A percentile compares a stretch with the other conserved stretches of the same genome.
phyloP scores from a whole-genome alignment of 1,140 invertebrate genomes.

The Wiebesia pumilae region DNA sequence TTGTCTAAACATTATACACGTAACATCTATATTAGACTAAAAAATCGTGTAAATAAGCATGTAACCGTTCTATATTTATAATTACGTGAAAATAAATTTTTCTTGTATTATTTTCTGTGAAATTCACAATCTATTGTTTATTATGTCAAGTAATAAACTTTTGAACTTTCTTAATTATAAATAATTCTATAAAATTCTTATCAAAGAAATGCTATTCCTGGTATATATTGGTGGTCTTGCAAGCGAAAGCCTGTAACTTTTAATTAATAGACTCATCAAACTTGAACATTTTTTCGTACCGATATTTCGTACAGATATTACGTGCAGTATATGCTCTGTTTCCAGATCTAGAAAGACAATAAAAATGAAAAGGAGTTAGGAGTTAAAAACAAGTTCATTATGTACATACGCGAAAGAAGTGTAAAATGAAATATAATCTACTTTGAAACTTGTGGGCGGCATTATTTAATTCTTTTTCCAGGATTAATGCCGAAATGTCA shows the following conservation, averaged over 20 bases:
- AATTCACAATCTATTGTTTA: background rate
- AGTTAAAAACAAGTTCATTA: background rate
- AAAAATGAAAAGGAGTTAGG: background rate
- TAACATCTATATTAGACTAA: no score
- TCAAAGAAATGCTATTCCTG: slow-evolving; percentile 15
- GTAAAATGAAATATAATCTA: background rate
- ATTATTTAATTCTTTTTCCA: no score
- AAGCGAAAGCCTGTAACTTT: slow-evolving; percentile 28
- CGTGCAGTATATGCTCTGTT: background rate
- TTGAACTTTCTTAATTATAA: slow-evolving; percentile 42
- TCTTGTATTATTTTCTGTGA: background rate
- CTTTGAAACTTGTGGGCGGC: background rate
- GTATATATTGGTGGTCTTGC: slow-evolving; percentile 15
- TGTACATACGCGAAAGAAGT: background rate
- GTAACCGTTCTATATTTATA: no score
- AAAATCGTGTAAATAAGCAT: no score
- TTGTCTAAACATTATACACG: no score
- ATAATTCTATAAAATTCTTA: background rate
- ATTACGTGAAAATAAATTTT: no score
- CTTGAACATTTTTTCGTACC: background rate
- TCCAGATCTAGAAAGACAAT: background rate
- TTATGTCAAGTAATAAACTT: background rate
- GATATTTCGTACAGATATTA: slow-evolving; percentile 31
- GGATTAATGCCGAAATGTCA: background rate
- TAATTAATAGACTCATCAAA: slow-evolving; percentile 31